phyloP scores from a whole-genome alignment of 2,797 vertebrate species.

The Melanogrammus aeglefinus region DNA sequence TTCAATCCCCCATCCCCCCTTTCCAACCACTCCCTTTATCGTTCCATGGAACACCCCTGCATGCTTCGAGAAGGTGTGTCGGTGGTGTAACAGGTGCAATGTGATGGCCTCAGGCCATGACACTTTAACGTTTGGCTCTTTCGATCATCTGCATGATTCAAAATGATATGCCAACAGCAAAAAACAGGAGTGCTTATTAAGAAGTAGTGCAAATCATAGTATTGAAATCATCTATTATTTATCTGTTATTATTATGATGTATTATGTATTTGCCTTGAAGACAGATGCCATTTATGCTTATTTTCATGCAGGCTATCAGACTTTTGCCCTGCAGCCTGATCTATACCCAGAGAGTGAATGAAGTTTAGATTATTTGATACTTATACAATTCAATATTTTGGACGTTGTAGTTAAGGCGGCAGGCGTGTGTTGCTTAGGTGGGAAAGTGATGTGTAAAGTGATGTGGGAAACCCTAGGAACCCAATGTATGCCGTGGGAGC shows the following conservation, averaged over 20 bases:
- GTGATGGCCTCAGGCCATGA: background rate
- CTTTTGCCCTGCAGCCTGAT: no score
- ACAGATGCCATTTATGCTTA: no score
- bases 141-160: background rate
- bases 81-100: background rate
- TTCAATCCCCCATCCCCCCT: background rate
- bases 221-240: background rate
- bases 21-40: background rate
- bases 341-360: no score
- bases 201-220: background rate
- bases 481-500: no score
- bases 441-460: no score
- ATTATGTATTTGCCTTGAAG: background rate
- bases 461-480: no score
- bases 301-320: no score
- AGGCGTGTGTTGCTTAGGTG: no score
- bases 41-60: background rate
- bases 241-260: background rate
- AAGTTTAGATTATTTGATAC: no score
- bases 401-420: no score
- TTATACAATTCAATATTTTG: no score
- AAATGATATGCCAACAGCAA: background rate
- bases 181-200: background rate
- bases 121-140: background rate
- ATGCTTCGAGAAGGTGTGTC: background rate